Evolutionary conservation across 2,888 invertebrate genomes (phyloP).

Genomic region (Copidosoma aretas): DNA sequence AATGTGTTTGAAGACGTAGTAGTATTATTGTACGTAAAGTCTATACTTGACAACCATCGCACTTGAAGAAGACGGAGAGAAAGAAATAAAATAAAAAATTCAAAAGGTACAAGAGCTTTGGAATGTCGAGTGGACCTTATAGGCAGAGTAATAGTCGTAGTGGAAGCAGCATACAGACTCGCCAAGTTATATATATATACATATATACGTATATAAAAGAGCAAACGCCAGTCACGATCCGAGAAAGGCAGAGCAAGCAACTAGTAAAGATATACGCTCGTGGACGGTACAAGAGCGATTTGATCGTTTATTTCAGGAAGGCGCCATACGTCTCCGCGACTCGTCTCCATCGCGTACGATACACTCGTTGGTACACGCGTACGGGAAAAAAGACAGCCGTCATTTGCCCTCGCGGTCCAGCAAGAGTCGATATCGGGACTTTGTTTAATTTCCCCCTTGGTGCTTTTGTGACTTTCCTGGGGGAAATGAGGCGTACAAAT

Average conservation of each 20-base stretch:
- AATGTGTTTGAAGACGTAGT: neutral
- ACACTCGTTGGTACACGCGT: conserved; percentile 27
- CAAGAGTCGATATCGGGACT: conserved; percentile 32
- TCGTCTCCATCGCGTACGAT: neutral
- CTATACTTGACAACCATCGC: neutral
- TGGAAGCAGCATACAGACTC: no score
- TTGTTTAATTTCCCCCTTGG: conserved; percentile 36
- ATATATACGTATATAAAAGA: conserved; percentile 44
- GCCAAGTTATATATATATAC: no score
- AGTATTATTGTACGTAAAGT: conserved; percentile 5
- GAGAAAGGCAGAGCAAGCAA: conserved; percentile 14
- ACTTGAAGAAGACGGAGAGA: conserved; percentile 1
- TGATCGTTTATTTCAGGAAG: conserved; percentile 48
- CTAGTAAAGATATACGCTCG: conserved; percentile 30
- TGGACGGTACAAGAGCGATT: conserved; percentile 47
- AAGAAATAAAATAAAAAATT: neutral
- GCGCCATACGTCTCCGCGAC: conserved; percentile 35
- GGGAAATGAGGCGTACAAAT: conserved; percentile 28
- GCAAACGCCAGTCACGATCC: conserved; percentile 51
- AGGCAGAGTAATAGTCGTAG: neutral
- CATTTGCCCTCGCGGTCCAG: conserved; percentile 16
- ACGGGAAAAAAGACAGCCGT: conserved; percentile 16
- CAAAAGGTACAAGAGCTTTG: conserved; percentile 17
- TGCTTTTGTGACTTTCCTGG: conserved; percentile 1
- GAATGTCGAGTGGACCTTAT: conserved; percentile 40